Base-by-base conservation (phyloP, 2,888 invertebrate genomes). In the Neocrepidodera transversa region DNA sequence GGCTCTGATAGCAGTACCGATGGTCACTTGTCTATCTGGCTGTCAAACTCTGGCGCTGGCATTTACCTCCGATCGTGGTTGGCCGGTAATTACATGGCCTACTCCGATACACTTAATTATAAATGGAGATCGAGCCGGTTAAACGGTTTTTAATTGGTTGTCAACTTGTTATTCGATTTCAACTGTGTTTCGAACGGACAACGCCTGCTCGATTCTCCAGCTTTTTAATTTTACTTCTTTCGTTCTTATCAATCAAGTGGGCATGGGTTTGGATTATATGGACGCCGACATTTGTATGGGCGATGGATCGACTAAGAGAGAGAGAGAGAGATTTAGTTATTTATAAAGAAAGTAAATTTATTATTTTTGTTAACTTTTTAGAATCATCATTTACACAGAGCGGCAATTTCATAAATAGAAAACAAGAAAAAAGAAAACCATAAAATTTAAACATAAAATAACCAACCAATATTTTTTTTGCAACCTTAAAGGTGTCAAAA, bases 61-160 rank as follows among this genome's bases (percentile, higher is more conserved):
- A 58, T 42, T 65, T 69, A 67, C 69, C 68, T 70, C 70, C 71
- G 72, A 74, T 75, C 74, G 74, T 71, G 73, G 74, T 71, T 74
- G 74, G 75, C 73, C 73, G 68, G 75, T 75, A 75, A 76, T 75
- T 75, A 76, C 71, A 68, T 72, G 70, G 71, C 74, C 73, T 75
- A 73, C 76, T 76, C 75, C 74, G 76, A 77, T 76, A 76, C 75
- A 76, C 76, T 73, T 77, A 76, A 77, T 77, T 77, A 77, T 74
- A 76, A 75, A 74, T 71, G 74, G 72, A 74, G 74, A 75, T 76
- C 71, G 73, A 71, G 66, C 64, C 68, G 71, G 73, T 74, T 76
- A 76, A 77, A 77, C 74, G 75, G 72, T 77, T 77, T 77, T 77
- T 77, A 77, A 77, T 77, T 77, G 77, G 77, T 74, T 76, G 76